Conservation (phyloP, 2,797 vertebrate genomes). For the Sparidentex hasta region DNA sequence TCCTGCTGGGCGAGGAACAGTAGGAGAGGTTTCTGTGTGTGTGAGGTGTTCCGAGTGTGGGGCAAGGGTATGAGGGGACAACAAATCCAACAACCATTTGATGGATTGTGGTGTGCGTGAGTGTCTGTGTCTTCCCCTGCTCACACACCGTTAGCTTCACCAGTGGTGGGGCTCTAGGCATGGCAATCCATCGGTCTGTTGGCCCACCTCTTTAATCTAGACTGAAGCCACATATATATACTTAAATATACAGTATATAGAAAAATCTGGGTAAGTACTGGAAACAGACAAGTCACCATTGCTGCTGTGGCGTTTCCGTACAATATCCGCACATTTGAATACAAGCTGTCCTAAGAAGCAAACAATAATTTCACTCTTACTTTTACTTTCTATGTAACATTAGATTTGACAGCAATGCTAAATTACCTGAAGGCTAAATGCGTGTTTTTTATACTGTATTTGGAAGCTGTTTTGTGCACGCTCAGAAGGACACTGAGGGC, state of each 20-base stretch:
- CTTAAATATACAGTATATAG: no score
- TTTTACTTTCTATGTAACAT: no score
- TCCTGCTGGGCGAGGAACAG: slow-evolving; percentile 46
- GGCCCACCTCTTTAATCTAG: background rate
- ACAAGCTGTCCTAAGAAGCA: no score
- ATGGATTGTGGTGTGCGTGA: slow-evolving; percentile 6
- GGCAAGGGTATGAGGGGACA: background rate
- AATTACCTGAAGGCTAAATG: no score
- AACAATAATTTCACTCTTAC: no score
- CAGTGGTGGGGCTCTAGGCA: background rate
- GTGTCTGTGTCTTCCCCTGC: background rate
- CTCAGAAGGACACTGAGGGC: background rate
- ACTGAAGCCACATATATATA: background rate
- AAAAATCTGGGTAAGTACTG: no score
- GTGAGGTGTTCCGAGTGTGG: slow-evolving; percentile 18
- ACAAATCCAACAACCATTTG: background rate
- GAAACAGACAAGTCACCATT: no score
- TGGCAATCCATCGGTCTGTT: background rate
- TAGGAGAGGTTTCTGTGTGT: slow-evolving; percentile 38
- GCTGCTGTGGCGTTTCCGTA: no score
- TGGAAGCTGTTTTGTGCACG: background rate
- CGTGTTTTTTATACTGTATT: no score
- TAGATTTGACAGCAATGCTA: no score
- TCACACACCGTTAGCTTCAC: no score
- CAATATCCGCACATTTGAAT: no score